A percentile compares a stretch with the other conserved stretches of the same genome.
Conservation (phyloP, 53 echinoderm and acorn worm species). For the Echinarachnius parma region DNA sequence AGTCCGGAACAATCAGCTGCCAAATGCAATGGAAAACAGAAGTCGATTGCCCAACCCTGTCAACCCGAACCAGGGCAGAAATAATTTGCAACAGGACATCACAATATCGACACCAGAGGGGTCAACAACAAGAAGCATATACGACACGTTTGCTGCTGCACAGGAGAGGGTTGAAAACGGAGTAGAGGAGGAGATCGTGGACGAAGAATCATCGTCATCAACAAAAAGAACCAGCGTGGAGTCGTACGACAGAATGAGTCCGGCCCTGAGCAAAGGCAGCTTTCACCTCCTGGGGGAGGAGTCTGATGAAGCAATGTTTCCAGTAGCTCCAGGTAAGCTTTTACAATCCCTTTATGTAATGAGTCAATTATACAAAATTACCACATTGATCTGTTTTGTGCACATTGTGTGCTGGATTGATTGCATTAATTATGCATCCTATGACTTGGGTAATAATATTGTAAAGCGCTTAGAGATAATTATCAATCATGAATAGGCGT, state of each 20-base stretch:
- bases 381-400: no score
- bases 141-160: slow-evolving; percentile 25
- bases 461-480: no score
- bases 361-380: no score
- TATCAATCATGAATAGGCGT: no score
- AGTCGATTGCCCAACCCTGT: no score
- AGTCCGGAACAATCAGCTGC: no score
- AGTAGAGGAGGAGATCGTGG: slow-evolving; percentile 23
- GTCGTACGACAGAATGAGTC: slow-evolving; percentile 56
- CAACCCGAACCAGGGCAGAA: slow-evolving; percentile 60
- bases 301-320: slow-evolving; percentile 69
- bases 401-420: no score
- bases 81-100: slow-evolving; percentile 57
- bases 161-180: slow-evolving; percentile 26
- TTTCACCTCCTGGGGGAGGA: slow-evolving; percentile 79
- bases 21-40: no score
- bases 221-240: slow-evolving; percentile 51
- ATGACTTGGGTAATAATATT: no score
- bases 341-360: slow-evolving; percentile 5
- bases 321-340: slow-evolving; percentile 59
- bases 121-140: slow-evolving; percentile 32
- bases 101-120: slow-evolving; percentile 34
- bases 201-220: slow-evolving; percentile 12
- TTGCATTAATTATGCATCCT: no score
- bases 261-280: slow-evolving; percentile 56